A percentile compares a stretch with the other conserved stretches of the same genome.
These are phyloP conservation scores for Myotis pilosus DNA, from an alignment of 2,797 vertebrate genomes.

Conservation along the genomic window DNA sequence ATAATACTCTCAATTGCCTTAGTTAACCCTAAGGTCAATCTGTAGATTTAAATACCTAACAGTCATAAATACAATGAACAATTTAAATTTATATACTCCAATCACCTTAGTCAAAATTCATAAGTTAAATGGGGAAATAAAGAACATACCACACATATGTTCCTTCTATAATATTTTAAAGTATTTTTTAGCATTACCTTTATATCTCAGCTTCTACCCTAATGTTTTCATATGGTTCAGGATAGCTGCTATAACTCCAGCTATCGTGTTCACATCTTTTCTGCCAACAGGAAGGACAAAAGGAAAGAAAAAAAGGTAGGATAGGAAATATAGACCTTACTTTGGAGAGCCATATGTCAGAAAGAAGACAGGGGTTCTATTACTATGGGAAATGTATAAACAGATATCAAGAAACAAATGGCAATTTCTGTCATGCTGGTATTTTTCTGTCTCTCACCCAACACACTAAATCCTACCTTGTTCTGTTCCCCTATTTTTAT, in stretches of 20 bases:
- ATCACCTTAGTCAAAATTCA: neutral
- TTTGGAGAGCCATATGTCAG: neutral
- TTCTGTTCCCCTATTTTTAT: neutral
- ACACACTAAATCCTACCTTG: neutral
- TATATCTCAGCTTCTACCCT: neutral
- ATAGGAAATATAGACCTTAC: neutral
- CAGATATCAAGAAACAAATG: neutral
- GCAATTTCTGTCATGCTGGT: neutral
- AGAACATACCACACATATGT: neutral
- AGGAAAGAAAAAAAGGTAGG: neutral
- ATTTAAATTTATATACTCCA: neutral
- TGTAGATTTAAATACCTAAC: constrained; percentile 3
- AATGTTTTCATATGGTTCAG: neutral
- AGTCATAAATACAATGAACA: neutral
- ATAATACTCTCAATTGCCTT: neutral
- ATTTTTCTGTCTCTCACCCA: neutral
- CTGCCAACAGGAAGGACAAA: neutral
- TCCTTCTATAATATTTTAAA: constrained; percentile 23
- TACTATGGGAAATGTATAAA: neutral
- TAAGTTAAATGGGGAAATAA: neutral
- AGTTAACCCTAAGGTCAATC: neutral
- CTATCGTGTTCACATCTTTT: neutral
- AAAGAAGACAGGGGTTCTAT: neutral
- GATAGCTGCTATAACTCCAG: neutral
- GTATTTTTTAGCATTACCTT: neutral